Percentiles rank a stretch among this genome's conserved stretches.
Conservation (phyloP, 1,140 invertebrate species). For the Arctopsyche grandis region DNA sequence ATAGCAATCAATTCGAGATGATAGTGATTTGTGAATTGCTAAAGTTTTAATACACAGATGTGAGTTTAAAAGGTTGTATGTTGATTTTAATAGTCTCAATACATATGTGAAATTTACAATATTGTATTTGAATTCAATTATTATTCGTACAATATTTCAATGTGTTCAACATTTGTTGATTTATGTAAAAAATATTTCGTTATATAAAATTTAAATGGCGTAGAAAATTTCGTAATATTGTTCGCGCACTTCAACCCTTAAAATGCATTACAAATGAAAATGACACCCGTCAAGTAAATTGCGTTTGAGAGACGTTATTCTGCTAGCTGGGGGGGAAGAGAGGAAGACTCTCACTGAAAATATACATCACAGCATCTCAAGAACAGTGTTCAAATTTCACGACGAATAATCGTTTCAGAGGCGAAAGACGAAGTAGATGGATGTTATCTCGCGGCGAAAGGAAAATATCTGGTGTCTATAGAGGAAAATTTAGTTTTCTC, state of each 20-base stretch:
- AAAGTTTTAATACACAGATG: too few relatives aligned
- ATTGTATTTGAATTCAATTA: too few relatives aligned
- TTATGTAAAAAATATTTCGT: neutral
- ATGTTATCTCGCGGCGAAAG: too few relatives aligned
- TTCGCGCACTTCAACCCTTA: neutral
- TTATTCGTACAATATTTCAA: too few relatives aligned
- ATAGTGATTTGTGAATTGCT: too few relatives aligned
- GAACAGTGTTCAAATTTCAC: constrained; percentile 8
- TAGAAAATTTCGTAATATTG: neutral
- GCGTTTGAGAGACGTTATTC: neutral
- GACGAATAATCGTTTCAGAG: constrained; percentile 13
- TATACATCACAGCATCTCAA: neutral
- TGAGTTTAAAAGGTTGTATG: too few relatives aligned
- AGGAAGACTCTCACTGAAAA: neutral
- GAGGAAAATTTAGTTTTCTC: too few relatives aligned
- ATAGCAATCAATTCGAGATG: too few relatives aligned
- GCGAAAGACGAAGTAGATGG: neutral
- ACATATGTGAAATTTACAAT: too few relatives aligned
- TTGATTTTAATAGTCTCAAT: too few relatives aligned
- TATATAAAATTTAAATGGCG: neutral
- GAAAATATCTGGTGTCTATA: too few relatives aligned
- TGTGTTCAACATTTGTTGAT: too few relatives aligned
- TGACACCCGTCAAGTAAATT: constrained; percentile 22
- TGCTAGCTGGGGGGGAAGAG: neutral
- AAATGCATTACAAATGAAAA: constrained; percentile 26